Percentiles rank a stretch among this genome's conserved stretches.
Evolutionary conservation across 2,888 invertebrate genomes (phyloP).

Genomic region (Pedicia rivosa): DNA sequence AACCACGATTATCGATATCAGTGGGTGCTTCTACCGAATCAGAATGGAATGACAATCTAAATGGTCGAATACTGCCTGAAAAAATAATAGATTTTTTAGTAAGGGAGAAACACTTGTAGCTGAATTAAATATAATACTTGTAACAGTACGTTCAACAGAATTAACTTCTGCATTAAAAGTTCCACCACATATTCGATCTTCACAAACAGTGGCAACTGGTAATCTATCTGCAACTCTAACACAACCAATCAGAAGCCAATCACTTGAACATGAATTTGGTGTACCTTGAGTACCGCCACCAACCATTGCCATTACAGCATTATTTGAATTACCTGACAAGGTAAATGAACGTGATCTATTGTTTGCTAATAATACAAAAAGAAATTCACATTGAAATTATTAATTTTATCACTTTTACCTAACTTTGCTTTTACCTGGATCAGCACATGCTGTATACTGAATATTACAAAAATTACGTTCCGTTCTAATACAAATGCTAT

Average conservation of each 20-base stretch:
- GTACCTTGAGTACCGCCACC: slow-evolving; percentile 46
- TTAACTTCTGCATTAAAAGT: slow-evolving; percentile 60
- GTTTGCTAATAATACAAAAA: slow-evolving; percentile 34
- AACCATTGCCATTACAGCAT: slow-evolving; percentile 50
- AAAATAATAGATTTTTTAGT: no score
- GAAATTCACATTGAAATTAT: no score
- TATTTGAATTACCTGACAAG: slow-evolving; percentile 59
- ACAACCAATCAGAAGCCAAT: slow-evolving; percentile 69
- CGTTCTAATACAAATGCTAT: slow-evolving; percentile 68
- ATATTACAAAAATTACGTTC: slow-evolving; percentile 79
- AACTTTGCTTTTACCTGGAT: slow-evolving; percentile 46
- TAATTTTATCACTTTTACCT: no score
- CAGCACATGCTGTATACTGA: slow-evolving; percentile 61
- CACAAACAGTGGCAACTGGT: slow-evolving; percentile 43
- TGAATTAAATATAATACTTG: slow-evolving; percentile 34
- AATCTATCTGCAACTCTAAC: slow-evolving; percentile 34
- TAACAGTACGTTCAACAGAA: slow-evolving; percentile 47
- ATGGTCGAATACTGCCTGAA: slow-evolving; percentile 65
- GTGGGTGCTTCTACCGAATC: slow-evolving; percentile 61
- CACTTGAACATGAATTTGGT: slow-evolving; percentile 53
- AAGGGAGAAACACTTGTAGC: slow-evolving; percentile 3
- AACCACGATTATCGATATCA: slow-evolving; percentile 62
- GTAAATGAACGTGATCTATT: slow-evolving; percentile 61
- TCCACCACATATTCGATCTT: slow-evolving; percentile 71
- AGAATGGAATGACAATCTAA: slow-evolving; percentile 60